phyloP scores from a whole-genome alignment of 2,113 vertebrate genomes.

The Melospiza melodia region DNA sequence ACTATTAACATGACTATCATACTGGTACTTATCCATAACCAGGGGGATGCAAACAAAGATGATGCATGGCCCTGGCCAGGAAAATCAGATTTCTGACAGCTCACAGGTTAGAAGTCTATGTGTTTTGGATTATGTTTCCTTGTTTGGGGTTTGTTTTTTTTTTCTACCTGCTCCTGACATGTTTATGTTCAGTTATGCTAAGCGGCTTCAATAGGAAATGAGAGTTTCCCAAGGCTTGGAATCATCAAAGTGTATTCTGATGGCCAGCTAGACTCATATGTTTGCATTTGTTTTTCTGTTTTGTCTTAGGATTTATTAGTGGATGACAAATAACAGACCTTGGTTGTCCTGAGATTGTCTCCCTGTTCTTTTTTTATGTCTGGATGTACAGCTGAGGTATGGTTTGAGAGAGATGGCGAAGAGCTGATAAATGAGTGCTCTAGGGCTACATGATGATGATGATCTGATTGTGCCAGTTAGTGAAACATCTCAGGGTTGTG shows the following conservation, averaged over 20 bases:
- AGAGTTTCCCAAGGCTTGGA: neutral
- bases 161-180: neutral
- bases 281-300: neutral
- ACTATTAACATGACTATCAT: conserved; percentile 19
- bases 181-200: neutral
- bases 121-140: neutral
- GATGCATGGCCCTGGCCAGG: neutral
- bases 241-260: neutral
- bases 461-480: neutral
- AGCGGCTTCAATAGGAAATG: neutral
- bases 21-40: neutral
- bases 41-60: neutral
- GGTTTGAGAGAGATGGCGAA: neutral
- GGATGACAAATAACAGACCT: neutral
- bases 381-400: neutral
- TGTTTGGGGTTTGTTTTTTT: neutral
- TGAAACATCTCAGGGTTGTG: neutral
- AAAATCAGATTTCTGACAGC: neutral
- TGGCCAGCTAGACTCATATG: neutral
- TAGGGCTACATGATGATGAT: neutral
- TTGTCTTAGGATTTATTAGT: neutral
- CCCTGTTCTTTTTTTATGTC: neutral
- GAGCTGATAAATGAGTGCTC: neutral
- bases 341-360: neutral
- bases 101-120: neutral